A percentile compares a stretch with the other conserved stretches of the same genome.
phyloP scores from a whole-genome alignment of 2,888 invertebrate species.

The Dugesia japonica region DNA sequence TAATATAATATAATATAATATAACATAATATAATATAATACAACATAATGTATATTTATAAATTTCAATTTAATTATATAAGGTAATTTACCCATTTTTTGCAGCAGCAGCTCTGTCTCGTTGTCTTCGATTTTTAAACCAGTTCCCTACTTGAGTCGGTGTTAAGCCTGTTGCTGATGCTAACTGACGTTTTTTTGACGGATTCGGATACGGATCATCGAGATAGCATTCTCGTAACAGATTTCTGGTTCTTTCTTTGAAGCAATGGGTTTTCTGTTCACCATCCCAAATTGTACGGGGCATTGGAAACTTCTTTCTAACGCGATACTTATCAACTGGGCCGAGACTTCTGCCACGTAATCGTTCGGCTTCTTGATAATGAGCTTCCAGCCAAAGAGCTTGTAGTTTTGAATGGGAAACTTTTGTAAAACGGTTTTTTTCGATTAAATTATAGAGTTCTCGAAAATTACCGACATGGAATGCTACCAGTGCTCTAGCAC shows the following conservation, averaged over 20 bases:
- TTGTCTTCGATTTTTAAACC: conserved; percentile 76
- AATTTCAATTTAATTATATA: background rate
- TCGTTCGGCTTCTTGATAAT: conserved; percentile 79
- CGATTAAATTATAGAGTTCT: conserved; percentile 71
- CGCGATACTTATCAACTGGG: conserved; percentile 78
- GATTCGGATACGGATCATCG: conserved; percentile 86
- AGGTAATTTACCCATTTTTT: conserved; percentile 64
- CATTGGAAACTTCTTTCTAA: conserved; percentile 76
- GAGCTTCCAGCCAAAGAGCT: conserved; percentile 82
- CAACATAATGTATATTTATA: too few relatives aligned
- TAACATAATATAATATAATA: too few relatives aligned
- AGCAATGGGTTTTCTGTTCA: conserved; percentile 88
- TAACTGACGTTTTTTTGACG: conserved; percentile 74
- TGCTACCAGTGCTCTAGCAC: conserved; percentile 70
- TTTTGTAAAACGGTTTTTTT: conserved; percentile 73
- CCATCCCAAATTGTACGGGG: conserved; percentile 85
- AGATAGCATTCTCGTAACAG: conserved; percentile 90
- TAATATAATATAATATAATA: too few relatives aligned
- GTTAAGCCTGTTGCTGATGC: conserved; percentile 76
- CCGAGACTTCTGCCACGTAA: conserved; percentile 70
- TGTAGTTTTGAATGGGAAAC: conserved; percentile 69
- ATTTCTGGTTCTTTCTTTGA: conserved; percentile 76
- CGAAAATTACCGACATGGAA: conserved; percentile 76
- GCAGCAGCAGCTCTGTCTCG: conserved; percentile 76
- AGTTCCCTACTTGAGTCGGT: conserved; percentile 78